phyloP scores from a whole-genome alignment of 1,140 invertebrate genomes.

The Prorops nasuta region DNA sequence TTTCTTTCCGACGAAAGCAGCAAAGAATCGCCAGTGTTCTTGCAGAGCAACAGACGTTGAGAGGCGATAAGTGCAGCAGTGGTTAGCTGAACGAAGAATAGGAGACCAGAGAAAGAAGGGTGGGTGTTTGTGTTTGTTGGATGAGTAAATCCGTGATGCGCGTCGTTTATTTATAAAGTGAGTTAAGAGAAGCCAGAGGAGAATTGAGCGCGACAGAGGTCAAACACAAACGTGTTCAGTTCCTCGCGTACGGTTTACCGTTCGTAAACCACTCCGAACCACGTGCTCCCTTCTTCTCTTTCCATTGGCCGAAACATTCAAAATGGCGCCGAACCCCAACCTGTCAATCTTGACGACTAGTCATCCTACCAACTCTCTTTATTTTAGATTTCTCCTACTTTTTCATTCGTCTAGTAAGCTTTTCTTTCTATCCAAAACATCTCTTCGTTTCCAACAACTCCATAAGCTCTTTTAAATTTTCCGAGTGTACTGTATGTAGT shows the following conservation, averaged over 20 bases:
- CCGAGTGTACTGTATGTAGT: too few relatives aligned
- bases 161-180: slow-evolving; percentile 23
- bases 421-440: too few relatives aligned
- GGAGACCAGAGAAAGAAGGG: not conserved
- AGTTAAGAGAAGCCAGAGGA: slow-evolving; percentile 14
- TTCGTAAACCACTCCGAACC: slow-evolving; percentile 20
- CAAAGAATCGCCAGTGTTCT: too few relatives aligned
- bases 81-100: slow-evolving; percentile 21
- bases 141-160: slow-evolving; percentile 11
- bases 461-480: too few relatives aligned
- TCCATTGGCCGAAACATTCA: slow-evolving; percentile 14
- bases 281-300: slow-evolving; percentile 6
- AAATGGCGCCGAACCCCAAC: slow-evolving; percentile 14
- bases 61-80: slow-evolving; percentile 16
- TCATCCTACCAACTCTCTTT: too few relatives aligned
- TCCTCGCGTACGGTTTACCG: slow-evolving; percentile 16
- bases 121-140: slow-evolving; percentile 5
- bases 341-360: slow-evolving; percentile 3
- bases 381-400: too few relatives aligned
- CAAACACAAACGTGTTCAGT: slow-evolving; percentile 4
- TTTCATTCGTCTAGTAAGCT: too few relatives aligned
- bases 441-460: too few relatives aligned
- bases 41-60: too few relatives aligned
- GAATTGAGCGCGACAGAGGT: slow-evolving; percentile 9
- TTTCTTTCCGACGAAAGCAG: too few relatives aligned